Conservation (phyloP, 2,888 invertebrate species). For the Idaea straminata region DNA sequence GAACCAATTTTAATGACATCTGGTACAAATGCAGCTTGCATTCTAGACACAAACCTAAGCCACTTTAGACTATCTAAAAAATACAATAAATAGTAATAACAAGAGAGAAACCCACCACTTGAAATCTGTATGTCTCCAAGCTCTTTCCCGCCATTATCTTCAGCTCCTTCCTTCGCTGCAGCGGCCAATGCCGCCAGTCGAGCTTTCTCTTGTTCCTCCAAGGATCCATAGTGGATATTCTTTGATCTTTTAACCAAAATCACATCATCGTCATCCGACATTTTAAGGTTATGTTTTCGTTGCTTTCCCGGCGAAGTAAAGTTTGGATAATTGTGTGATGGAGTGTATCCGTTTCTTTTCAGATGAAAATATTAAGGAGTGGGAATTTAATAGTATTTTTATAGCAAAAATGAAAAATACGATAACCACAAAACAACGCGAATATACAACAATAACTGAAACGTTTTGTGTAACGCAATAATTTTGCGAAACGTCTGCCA, state of each 20-base stretch:
- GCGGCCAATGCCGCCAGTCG: constrained; percentile 81
- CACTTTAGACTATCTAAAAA: neutral
- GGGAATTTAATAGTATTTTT: neutral
- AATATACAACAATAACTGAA: neutral
- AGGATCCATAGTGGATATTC: constrained; percentile 92
- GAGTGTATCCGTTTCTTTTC: neutral
- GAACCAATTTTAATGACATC: neutral
- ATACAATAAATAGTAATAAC: neutral
- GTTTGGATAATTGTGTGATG: neutral
- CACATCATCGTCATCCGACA: constrained; percentile 94
- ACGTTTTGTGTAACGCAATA: neutral
- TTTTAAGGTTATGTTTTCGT: constrained; percentile 62
- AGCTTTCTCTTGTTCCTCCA: constrained; percentile 91
- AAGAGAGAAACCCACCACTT: constrained; percentile 66
- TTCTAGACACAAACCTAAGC: neutral
- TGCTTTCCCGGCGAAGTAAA: too few species aligned
- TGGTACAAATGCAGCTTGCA: neutral
- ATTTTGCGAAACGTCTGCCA: neutral
- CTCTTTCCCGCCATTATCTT: constrained; percentile 81
- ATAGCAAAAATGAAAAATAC: neutral
- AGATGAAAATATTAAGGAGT: neutral
- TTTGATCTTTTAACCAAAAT: constrained; percentile 86
- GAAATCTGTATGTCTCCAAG: constrained; percentile 84
- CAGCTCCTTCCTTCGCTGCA: constrained; percentile 81
- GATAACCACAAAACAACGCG: neutral